phyloP scores from a whole-genome alignment of 1,140 invertebrate genomes.

The Ostrea denselamellosa region DNA sequence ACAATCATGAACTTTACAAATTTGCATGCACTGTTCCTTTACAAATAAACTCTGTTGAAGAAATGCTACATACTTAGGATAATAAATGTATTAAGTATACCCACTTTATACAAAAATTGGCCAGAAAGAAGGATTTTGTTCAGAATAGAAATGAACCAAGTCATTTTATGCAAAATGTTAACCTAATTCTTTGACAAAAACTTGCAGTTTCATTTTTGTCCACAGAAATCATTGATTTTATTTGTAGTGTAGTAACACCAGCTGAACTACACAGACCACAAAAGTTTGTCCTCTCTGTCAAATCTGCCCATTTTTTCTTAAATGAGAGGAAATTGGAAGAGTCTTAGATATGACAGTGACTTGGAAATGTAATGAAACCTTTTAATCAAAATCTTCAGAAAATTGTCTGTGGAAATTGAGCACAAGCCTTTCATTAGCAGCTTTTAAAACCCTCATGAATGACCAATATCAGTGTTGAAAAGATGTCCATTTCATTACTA shows the following conservation, averaged over 20 bases:
- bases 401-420: slow-evolving; percentile 15
- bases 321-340: slow-evolving; percentile 18
- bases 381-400: slow-evolving; percentile 26
- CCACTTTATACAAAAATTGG: too few relatives aligned
- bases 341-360: not conserved
- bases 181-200: not conserved
- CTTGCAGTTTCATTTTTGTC: not conserved
- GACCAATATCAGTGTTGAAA: not conserved
- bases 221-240: not conserved
- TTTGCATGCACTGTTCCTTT: too few relatives aligned
- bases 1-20: not conserved
- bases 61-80: too few relatives aligned
- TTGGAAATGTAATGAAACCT: slow-evolving; percentile 8
- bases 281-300: not conserved
- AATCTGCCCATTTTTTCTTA: not conserved
- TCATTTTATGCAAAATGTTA: too few relatives aligned
- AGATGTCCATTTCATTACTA: slow-evolving; percentile 12
- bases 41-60: too few relatives aligned
- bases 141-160: too few relatives aligned
- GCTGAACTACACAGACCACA: not conserved
- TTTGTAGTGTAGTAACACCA: not conserved
- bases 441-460: not conserved
- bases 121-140: too few relatives aligned
- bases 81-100: too few relatives aligned
- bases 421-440: slow-evolving; percentile 6